Percentiles rank a stretch among this genome's conserved stretches.
Evolutionary conservation across 2,888 invertebrate genomes (phyloP).

Genomic region (Mactromeris polynyma): DNA sequence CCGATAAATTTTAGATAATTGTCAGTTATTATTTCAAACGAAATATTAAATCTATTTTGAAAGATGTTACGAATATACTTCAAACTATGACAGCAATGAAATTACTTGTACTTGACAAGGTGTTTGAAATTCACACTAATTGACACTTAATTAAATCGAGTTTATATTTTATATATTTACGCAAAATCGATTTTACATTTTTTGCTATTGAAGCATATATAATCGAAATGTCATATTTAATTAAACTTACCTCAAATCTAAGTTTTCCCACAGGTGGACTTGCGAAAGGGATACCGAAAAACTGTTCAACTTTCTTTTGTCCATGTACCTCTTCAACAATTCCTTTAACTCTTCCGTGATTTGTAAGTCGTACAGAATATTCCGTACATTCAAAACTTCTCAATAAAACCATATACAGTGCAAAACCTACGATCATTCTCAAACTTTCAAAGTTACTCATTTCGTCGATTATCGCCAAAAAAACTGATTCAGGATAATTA

Average conservation of each 20-base stretch:
- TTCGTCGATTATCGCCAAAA: neutral
- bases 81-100: no score
- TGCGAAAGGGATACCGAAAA: slow-evolving; percentile 67
- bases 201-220: no score
- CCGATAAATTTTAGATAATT: no score
- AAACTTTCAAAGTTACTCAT: neutral
- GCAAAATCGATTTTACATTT: no score
- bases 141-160: no score
- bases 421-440: neutral
- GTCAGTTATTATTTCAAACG: no score
- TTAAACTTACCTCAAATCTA: slow-evolving; percentile 57
- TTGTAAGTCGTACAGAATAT: slow-evolving; percentile 53
- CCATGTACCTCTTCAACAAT: slow-evolving; percentile 56
- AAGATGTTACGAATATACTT: no score
- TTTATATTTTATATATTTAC: no score
- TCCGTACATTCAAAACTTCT: slow-evolving; percentile 27
- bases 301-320: slow-evolving; percentile 60
- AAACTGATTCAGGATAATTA: neutral
- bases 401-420: neutral
- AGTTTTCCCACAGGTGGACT: slow-evolving; percentile 60
- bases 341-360: slow-evolving; percentile 61
- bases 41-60: no score
- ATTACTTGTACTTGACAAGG: no score
- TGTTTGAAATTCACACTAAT: no score
- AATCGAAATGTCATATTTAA: neutral